Percentiles rank a stretch among this genome's conserved stretches.
Evolutionary conservation across 2,113 vertebrate genomes (phyloP).

Genomic region (Hemiscyllium ocellatum): DNA sequence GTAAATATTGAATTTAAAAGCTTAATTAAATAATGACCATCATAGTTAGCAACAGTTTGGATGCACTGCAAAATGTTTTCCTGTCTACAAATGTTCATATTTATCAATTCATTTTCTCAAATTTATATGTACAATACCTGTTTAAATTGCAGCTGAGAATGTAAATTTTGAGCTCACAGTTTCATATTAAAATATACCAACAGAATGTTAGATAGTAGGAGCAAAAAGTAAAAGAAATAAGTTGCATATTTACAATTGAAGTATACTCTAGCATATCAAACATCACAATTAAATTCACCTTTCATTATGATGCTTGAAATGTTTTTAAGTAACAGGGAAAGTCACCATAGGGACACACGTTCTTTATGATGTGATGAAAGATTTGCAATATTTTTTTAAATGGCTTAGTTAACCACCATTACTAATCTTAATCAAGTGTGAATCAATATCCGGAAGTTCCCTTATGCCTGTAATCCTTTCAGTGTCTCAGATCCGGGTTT

Average conservation of each 20-base stretch:
- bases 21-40: background rate
- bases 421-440: background rate
- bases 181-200: background rate
- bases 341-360: background rate
- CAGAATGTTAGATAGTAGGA: background rate
- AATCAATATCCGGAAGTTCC: background rate
- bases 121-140: background rate
- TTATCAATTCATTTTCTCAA: background rate
- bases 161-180: background rate
- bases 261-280: background rate
- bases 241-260: background rate
- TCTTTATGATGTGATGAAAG: background rate
- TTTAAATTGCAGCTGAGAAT: background rate
- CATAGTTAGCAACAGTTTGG: background rate
- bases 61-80: background rate
- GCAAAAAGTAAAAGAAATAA: background rate
- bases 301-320: background rate
- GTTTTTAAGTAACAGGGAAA: background rate
- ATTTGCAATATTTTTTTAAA: background rate
- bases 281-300: background rate
- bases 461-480: background rate
- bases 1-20: background rate
- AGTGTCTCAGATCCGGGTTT: too few species aligned
- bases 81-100: background rate
- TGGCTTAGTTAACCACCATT: background rate